phyloP scores from a whole-genome alignment of 2,797 vertebrate species.

The Rousettus madagascariensis region DNA sequence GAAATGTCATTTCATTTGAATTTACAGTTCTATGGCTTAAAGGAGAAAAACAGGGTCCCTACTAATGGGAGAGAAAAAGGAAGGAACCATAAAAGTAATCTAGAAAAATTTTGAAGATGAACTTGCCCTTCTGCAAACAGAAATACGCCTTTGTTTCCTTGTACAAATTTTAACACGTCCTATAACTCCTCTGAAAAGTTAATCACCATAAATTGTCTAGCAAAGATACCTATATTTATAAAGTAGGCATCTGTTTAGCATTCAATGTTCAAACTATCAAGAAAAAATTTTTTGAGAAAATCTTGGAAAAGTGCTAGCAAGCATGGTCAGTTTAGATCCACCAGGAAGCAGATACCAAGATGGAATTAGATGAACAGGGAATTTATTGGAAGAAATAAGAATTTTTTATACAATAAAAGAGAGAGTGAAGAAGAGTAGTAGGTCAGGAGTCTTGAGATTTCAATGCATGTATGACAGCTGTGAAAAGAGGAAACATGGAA shows the following conservation, averaged over 20 bases:
- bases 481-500: not conserved
- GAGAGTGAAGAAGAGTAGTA: not conserved
- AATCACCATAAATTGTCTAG: not conserved
- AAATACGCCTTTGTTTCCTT: not conserved
- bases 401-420: not conserved
- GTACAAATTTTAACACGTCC: not conserved
- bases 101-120: not conserved
- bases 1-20: constrained; percentile 3
- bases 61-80: not conserved
- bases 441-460: not conserved
- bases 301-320: not conserved
- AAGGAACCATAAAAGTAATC: not conserved
- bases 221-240: not conserved
- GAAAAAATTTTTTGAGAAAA: not conserved
- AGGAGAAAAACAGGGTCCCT: not conserved
- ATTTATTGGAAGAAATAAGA: not conserved
- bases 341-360: not conserved
- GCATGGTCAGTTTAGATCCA: not conserved
- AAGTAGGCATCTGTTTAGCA: not conserved
- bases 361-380: not conserved
- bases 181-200: not conserved
- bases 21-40: not conserved
- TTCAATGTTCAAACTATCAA: not conserved
- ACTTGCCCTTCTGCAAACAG: not conserved
- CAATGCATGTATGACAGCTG: not conserved